A percentile compares a stretch with the other conserved stretches of the same genome.
Conservation (phyloP, 2,888 invertebrate species). For the Halictus ligatus region DNA sequence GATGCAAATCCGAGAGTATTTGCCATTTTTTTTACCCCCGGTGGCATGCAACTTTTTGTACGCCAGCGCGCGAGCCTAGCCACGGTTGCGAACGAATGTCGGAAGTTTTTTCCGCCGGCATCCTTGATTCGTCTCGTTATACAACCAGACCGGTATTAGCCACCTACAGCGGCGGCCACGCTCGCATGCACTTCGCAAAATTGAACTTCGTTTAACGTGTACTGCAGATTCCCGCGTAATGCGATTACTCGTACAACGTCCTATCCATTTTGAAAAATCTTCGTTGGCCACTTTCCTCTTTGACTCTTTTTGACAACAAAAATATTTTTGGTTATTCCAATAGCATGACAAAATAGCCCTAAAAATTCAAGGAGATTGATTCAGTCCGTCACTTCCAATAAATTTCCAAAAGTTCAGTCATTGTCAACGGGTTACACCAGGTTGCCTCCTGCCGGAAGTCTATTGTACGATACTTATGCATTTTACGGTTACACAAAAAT, state of each 20-base stretch:
- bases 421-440: too few relatives aligned
- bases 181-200: background rate
- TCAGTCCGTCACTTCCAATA: background rate
- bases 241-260: too few relatives aligned
- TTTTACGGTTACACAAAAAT: too few relatives aligned
- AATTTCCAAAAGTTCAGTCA: too few relatives aligned
- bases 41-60: background rate
- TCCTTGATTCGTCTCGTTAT: slow-evolving; percentile 17
- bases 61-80: background rate
- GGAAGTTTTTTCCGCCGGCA: background rate
- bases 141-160: slow-evolving; percentile 1
- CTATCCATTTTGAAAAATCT: background rate
- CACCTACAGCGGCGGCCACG: background rate
- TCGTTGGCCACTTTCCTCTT: background rate
- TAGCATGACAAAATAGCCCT: too few relatives aligned
- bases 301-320: background rate
- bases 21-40: background rate
- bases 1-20: background rate
- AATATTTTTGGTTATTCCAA: background rate
- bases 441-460: too few relatives aligned
- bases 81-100: background rate
- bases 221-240: background rate
- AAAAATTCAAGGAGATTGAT: background rate
- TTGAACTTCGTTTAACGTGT: background rate
- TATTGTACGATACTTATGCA: too few relatives aligned